phyloP scores from a whole-genome alignment of 2,113 vertebrate genomes.

The Corythornis vintsioides region DNA sequence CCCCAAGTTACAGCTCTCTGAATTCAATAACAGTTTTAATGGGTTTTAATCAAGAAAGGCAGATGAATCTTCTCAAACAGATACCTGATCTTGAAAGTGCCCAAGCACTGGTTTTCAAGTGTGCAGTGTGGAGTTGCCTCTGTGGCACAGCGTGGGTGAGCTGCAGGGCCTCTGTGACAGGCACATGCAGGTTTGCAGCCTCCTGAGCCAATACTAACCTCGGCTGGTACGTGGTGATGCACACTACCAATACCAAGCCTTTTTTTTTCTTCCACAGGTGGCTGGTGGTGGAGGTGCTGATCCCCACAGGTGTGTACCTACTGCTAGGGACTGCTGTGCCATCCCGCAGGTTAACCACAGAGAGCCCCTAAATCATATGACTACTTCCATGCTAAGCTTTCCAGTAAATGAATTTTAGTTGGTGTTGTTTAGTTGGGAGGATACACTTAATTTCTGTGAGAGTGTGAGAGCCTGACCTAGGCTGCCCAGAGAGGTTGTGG shows the following conservation, averaged over 20 bases:
- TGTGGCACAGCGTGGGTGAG: fast-evolving
- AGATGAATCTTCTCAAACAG: not conserved
- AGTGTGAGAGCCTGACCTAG: not conserved
- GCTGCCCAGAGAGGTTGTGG: not conserved
- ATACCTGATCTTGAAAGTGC: not conserved
- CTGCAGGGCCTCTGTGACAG: not conserved
- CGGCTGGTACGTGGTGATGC: constrained; percentile 84
- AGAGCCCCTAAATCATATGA: constrained; percentile 1
- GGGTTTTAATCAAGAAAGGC: not conserved
- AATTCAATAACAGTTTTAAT: not conserved
- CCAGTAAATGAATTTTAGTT: constrained; percentile 1
- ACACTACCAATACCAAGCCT: constrained; percentile 88
- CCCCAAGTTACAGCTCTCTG: not conserved
- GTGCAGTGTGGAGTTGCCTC: not conserved
- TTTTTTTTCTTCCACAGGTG: constrained; percentile 88
- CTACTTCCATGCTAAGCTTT: not conserved
- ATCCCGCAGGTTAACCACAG: constrained; percentile 51
- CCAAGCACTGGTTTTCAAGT: not conserved
- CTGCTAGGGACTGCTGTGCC: constrained; percentile 68
- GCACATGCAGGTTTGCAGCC: not conserved
- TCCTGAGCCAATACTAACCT: constrained; percentile 75
- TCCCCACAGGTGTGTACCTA: constrained; percentile 86
- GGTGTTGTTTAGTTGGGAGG: not conserved
- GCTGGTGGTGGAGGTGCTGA: constrained; percentile 86
- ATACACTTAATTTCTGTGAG: not conserved